phyloP scores from a whole-genome alignment of 2,113 vertebrate species.

The Antidorcas marsupialis region DNA sequence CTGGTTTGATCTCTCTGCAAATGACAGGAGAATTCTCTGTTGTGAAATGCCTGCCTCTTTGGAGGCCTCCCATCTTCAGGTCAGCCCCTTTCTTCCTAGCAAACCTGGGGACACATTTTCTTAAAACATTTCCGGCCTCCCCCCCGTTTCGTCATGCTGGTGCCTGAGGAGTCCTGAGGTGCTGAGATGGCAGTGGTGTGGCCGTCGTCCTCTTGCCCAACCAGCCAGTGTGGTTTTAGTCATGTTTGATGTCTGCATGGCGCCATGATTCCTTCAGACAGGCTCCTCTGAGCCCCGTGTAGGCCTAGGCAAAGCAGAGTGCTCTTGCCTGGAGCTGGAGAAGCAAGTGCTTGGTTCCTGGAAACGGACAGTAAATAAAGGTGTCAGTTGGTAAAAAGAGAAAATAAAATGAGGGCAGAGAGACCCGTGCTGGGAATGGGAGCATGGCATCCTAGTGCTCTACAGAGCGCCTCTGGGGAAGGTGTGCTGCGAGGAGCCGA shows the following conservation, averaged over 20 bases:
- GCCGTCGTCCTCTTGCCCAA: neutral
- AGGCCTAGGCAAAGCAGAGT: neutral
- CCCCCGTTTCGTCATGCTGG: too few relatives aligned
- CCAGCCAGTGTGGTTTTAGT: neutral
- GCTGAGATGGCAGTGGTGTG: neutral
- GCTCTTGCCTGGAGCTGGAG: neutral
- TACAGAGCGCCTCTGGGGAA: fast-evolving
- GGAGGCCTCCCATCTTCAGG: neutral
- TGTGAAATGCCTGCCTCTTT: neutral
- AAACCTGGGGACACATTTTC: neutral
- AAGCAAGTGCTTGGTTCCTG: neutral
- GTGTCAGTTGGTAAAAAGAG: neutral
- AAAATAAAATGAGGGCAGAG: too few relatives aligned
- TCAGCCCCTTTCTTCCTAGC: neutral
- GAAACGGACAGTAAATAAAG: too few relatives aligned
- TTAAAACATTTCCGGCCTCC: neutral
- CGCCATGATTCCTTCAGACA: neutral
- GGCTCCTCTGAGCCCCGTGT: fast-evolving
- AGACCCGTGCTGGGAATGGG: too few relatives aligned
- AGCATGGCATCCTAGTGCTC: fast-evolving
- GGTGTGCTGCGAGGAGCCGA: too few relatives aligned
- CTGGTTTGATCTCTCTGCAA: neutral
- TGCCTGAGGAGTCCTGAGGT: neutral
- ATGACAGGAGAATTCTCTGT: neutral
- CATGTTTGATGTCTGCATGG: neutral